phyloP scores from a whole-genome alignment of 1,140 invertebrate genomes.

The Papilio polytes region DNA sequence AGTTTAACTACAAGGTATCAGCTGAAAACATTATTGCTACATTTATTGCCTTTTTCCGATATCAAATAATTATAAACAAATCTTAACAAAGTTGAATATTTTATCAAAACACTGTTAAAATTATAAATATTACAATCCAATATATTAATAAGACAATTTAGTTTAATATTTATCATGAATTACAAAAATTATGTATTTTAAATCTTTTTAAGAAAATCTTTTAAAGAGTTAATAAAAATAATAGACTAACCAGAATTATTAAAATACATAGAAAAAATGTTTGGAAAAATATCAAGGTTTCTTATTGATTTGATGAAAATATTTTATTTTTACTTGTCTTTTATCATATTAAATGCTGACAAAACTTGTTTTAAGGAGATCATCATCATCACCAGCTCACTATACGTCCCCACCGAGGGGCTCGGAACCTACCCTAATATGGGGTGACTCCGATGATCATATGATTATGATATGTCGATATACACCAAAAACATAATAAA shows the following conservation, averaged over 20 bases:
- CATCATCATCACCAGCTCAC: no score
- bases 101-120: background rate
- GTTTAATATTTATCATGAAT: no score
- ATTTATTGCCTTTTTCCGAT: background rate
- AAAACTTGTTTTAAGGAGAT: background rate
- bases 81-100: background rate
- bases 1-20: background rate
- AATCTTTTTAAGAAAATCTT: background rate
- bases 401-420: no score
- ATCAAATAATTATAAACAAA: background rate
- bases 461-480: background rate
- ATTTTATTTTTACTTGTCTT: background rate
- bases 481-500: background rate
- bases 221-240: background rate
- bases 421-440: no score
- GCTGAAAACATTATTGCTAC: background rate
- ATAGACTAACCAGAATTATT: background rate
- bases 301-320: background rate
- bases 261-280: background rate
- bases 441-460: no score
- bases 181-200: background rate
- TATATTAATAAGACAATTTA: background rate
- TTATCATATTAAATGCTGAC: background rate
- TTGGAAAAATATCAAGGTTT: background rate
- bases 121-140: background rate